Base-by-base conservation (phyloP, 1,140 invertebrate species). In the Sarcophaga bullata region DNA sequence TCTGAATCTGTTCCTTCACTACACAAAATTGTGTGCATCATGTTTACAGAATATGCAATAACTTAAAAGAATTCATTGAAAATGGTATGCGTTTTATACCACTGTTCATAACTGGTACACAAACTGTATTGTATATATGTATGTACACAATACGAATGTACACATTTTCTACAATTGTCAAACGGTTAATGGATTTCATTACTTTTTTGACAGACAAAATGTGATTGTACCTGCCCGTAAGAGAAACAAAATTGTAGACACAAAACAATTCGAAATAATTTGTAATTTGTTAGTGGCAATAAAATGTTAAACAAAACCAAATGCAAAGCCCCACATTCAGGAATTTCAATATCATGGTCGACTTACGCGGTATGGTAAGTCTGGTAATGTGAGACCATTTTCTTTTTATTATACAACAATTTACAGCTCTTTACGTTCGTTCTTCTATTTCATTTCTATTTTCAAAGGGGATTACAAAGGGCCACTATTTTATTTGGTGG, bases 361-460 rank as follows among this genome's bases (percentile, higher is more conserved):
- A 25, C 17, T 68, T 58, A 6, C 13, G 13, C 54, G 11, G 73
- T 49, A n/a, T 13, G 37, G n/a, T 50, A 37, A 37, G 49, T 9
- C 75, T 78, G 75, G 75, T 78, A 78, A 78, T 78, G 75, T 78
- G 75, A 78, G 47, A 78, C 75, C 75, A 78, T 78, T 78, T 78
- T 78, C 75, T 78, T 78, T 76, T 78, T 78, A 78, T 78, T 78
- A 48, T 78, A 48, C 50, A 48, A 78, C 75, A 78, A 78, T 52
- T 78, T 78, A 52, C 48, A 49, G 75, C 48, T 78, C n/a, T 50
- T 78, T 78, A 47, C 15, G 47, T 47, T 49, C 15, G 54, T 58
- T 58, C 13, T 58, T 68, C n/a, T 68, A 19, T 68, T 68, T 68
- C 25, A 37, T 37, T 37, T 37, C 25, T 58, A 15, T 58, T 58